Conservation (phyloP, 2,888 invertebrate species). For the Crematogaster levior region DNA sequence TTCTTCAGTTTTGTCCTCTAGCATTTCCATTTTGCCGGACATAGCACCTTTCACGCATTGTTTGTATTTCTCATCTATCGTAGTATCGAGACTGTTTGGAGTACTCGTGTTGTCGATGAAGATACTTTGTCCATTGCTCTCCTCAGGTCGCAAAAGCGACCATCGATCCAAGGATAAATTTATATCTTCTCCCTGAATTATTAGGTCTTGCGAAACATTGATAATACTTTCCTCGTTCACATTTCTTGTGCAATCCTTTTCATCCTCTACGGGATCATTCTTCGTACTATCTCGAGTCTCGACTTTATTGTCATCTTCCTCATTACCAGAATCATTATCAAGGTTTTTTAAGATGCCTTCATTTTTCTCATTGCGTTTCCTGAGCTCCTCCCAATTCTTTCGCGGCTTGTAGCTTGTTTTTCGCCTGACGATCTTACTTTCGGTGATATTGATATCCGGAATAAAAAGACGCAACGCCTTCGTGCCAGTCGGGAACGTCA, state of each 20-base stretch:
- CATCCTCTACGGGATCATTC: slow-evolving; percentile 31
- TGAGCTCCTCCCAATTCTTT: slow-evolving; percentile 84
- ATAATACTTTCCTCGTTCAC: neutral
- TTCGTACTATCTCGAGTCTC: slow-evolving; percentile 41
- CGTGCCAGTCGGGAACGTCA: slow-evolving; percentile 85
- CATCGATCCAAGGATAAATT: slow-evolving; percentile 39
- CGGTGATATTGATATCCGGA: slow-evolving; percentile 85
- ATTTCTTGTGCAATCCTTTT: neutral
- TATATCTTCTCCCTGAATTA: neutral
- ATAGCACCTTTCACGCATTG: slow-evolving; percentile 81
- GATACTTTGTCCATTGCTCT: slow-evolving; percentile 62
- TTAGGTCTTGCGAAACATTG: neutral
- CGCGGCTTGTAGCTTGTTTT: slow-evolving; percentile 84
- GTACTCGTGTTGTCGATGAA: slow-evolving; percentile 51
- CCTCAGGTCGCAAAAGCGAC: slow-evolving; percentile 51
- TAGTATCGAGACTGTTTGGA: slow-evolving; percentile 74
- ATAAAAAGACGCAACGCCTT: slow-evolving; percentile 86
- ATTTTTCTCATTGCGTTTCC: slow-evolving; percentile 83
- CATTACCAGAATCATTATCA: slow-evolving; percentile 82
- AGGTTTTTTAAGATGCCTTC: slow-evolving; percentile 81
- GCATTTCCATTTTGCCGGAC: slow-evolving; percentile 36
- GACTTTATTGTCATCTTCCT: slow-evolving; percentile 78
- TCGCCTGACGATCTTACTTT: slow-evolving; percentile 81
- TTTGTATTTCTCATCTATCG: slow-evolving; percentile 83
- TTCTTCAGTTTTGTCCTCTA: neutral